Conservation (phyloP, 2,113 vertebrate genomes). For the Cromileptes altivelis region DNA sequence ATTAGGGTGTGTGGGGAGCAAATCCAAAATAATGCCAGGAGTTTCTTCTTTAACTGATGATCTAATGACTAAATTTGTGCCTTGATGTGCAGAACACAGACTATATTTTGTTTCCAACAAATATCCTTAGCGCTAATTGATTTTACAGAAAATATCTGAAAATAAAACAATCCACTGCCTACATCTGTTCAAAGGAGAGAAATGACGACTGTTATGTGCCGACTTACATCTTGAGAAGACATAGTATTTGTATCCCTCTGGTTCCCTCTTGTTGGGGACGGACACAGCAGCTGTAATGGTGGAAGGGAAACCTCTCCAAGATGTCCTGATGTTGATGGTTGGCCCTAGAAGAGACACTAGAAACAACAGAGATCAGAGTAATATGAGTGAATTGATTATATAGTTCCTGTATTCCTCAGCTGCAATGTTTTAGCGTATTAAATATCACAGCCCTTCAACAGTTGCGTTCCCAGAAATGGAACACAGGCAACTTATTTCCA, state of each 20-base stretch:
- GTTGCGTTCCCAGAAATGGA: neutral
- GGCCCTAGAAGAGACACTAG: constrained; percentile 80
- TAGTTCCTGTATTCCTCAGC: neutral
- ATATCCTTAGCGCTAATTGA: neutral
- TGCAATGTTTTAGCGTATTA: too few relatives aligned
- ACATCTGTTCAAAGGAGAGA: neutral
- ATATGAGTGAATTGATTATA: neutral
- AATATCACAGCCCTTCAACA: neutral
- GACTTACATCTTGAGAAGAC: constrained; percentile 92
- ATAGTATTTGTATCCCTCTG: constrained; percentile 91
- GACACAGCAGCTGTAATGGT: constrained; percentile 90
- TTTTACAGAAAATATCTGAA: neutral
- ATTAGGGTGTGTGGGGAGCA: neutral
- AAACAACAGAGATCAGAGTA: neutral
- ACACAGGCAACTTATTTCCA: constrained; percentile 12
- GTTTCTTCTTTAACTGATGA: neutral
- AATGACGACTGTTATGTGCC: neutral
- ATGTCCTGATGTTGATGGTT: constrained; percentile 79
- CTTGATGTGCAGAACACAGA: neutral
- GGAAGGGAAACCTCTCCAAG: constrained; percentile 91
- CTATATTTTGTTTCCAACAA: neutral
- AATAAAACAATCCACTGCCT: neutral
- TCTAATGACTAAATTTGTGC: neutral
- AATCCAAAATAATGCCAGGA: neutral
- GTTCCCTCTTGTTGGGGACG: constrained; percentile 84